Evolutionary conservation across 2,888 invertebrate species (phyloP), one percentile per base, ranked within the genome.

Genomic region (Cephus nigrinus): DNA sequence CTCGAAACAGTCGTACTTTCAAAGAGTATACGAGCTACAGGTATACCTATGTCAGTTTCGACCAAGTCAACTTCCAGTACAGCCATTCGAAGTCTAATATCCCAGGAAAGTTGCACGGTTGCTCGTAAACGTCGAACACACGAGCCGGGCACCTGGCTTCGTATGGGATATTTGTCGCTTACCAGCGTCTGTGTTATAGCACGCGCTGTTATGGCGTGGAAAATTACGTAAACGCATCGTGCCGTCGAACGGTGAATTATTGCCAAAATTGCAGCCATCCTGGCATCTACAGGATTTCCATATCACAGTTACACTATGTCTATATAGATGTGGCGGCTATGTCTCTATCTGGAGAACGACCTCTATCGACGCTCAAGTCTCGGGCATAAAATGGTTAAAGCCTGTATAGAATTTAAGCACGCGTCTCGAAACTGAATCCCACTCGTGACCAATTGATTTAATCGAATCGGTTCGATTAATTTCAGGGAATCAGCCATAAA

Each of bases 61-160:
- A 76, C 55, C 81, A 78, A 83, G 83, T 82, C 79, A 80, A 83
- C 83, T 86, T 82, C 85, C 83, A 84, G 85, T 85, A 78, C 80
- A 80, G 78, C 80, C 82, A 82, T 86, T 86, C 84, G 82, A 82
- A 86, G 80, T 85, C 84, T 84, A 83, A 87, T 83, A 84, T 84
- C 83, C 78, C 80, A 68, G 55, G 75, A 82, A 83, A 84, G 85
- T 86, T 85, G 79, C 73, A 72, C 69, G 73, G 77, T 75, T 74
- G 81, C 81, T 81, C 82, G 82, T 84, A 83, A 86, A 83, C 79
- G 82, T 83, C 82, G 79, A 82, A 84, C 75, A 9, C 23, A 55
- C 55, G 23, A 55, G 9, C 55, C 23, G 23, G 23, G 23, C 55
- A 55, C 9, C 9, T 36, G 73, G 35, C 78, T 79, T 76, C 32